Conservation (phyloP, 2,888 invertebrate genomes). For the Lasioglossum calceatum region DNA sequence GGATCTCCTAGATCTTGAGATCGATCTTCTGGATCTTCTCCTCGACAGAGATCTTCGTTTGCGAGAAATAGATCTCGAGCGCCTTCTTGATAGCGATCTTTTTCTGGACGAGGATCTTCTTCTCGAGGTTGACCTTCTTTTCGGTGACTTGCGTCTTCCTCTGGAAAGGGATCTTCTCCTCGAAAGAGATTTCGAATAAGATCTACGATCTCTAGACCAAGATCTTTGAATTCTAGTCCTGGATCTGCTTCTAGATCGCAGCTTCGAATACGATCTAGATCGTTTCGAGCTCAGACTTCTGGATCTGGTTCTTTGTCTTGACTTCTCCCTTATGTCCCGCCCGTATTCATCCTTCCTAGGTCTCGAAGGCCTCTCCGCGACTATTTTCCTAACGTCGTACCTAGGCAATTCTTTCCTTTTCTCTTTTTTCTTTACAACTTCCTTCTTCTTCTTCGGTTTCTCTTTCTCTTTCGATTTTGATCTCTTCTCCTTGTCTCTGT, state of each 20-base stretch:
- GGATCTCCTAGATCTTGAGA: conserved; percentile 74
- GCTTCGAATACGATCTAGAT: conserved; percentile 80
- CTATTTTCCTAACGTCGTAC: conserved; percentile 92
- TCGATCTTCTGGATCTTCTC: conserved; percentile 71
- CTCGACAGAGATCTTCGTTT: conserved; percentile 76
- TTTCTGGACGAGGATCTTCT: conserved; percentile 73
- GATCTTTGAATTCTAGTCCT: conserved; percentile 76
- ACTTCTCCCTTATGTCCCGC: conserved; percentile 86
- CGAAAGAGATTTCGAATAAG: conserved; percentile 73
- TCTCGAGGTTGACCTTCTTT: conserved; percentile 76
- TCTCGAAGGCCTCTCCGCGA: conserved; percentile 88
- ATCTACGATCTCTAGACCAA: conserved; percentile 76
- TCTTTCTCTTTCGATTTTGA: conserved; percentile 83
- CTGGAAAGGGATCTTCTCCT: conserved; percentile 77
- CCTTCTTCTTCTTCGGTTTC: conserved; percentile 81
- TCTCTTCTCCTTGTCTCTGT: conserved; percentile 87
- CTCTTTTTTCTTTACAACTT: conserved; percentile 84
- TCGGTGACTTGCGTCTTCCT: conserved; percentile 73
- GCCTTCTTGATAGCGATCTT: conserved; percentile 68
- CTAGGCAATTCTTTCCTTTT: conserved; percentile 92
- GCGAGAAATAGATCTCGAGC: conserved; percentile 74
- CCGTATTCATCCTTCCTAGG: conserved; percentile 92
- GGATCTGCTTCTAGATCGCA: conserved; percentile 80
- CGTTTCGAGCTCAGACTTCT: conserved; percentile 75
- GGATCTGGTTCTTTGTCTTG: conserved; percentile 71